Percentiles rank a stretch among this genome's conserved stretches.
Evolutionary conservation across 2,113 vertebrate species (phyloP).

Genomic region (Mungos mungo): DNA sequence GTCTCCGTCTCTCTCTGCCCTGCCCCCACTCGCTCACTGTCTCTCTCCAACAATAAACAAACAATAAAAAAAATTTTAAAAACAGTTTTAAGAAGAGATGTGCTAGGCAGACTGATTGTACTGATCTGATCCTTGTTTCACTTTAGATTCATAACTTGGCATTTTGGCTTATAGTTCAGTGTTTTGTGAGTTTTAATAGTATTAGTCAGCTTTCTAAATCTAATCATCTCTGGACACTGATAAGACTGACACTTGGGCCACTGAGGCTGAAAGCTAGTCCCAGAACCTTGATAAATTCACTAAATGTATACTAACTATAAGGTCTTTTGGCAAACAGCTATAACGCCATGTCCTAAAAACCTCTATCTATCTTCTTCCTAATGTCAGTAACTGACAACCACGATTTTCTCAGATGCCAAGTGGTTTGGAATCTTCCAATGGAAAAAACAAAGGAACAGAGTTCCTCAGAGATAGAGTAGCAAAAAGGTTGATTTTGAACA

Average conservation of each 20-base stretch:
- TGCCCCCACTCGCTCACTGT: too few species aligned
- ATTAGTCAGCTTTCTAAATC: constrained; percentile 38
- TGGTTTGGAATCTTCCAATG: neutral
- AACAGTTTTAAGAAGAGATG: neutral
- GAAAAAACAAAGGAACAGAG: neutral
- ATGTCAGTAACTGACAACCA: constrained; percentile 21
- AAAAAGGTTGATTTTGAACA: neutral
- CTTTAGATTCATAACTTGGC: neutral
- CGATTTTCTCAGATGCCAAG: neutral
- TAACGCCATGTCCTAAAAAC: neutral
- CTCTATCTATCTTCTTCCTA: constrained; percentile 32
- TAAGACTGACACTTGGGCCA: constrained; percentile 27
- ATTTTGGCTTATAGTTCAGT: neutral
- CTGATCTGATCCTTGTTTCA: neutral
- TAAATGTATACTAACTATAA: neutral
- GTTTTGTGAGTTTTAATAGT: neutral
- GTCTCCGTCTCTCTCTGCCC: too few species aligned
- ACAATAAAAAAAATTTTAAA: too few species aligned
- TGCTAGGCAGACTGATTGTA: neutral
- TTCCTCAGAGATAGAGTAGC: neutral
- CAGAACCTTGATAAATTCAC: neutral
- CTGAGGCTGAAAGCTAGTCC: neutral
- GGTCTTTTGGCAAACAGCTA: neutral
- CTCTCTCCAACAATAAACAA: too few species aligned
- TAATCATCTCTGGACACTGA: neutral